Percentiles rank a stretch among this genome's conserved stretches.
phyloP scores from a whole-genome alignment of 1,140 invertebrate genomes.

The Meloidogyne hapla region DNA sequence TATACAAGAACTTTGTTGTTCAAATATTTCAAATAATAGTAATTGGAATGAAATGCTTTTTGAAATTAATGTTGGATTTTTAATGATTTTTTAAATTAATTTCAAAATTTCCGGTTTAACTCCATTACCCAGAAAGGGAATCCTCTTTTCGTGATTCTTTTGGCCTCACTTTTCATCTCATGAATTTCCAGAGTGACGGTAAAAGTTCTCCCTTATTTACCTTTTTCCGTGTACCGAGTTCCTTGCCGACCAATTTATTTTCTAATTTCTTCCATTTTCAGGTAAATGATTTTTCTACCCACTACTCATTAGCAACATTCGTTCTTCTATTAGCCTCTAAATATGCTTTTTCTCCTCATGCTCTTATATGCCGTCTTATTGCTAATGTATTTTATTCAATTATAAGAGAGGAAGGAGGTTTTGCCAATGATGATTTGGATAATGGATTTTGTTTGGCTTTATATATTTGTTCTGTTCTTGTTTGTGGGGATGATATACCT shows the following conservation, averaged over 20 bases:
- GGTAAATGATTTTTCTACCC: conserved; percentile 32
- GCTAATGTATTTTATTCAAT: conserved; percentile 46
- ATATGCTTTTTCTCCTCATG: conserved; percentile 52
- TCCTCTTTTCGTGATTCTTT: neutral
- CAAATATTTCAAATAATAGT: conserved; percentile 13
- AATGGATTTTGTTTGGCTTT: conserved; percentile 41
- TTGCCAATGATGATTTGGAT: conserved; percentile 31
- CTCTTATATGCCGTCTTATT: conserved; percentile 41
- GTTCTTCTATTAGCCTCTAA: conserved; percentile 50
- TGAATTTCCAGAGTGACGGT: too few relatives aligned
- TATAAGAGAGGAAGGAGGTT: conserved; percentile 27
- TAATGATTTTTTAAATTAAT: neutral
- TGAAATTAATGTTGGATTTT: conserved; percentile 42
- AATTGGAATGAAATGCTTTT: conserved; percentile 37
- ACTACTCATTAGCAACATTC: conserved; percentile 52
- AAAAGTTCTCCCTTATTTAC: too few relatives aligned
- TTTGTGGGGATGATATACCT: conserved; percentile 42
- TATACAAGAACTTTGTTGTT: conserved; percentile 48
- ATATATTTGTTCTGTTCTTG: conserved; percentile 34
- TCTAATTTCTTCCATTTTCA: too few relatives aligned
- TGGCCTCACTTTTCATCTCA: too few relatives aligned
- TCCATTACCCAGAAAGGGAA: neutral
- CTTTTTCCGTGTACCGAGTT: too few relatives aligned
- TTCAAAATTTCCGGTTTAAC: too few relatives aligned
- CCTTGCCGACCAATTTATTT: too few relatives aligned